These are phyloP conservation scores for Hemithea aestivaria DNA, from an alignment of 2,888 invertebrate genomes.

Conservation along the genomic window DNA sequence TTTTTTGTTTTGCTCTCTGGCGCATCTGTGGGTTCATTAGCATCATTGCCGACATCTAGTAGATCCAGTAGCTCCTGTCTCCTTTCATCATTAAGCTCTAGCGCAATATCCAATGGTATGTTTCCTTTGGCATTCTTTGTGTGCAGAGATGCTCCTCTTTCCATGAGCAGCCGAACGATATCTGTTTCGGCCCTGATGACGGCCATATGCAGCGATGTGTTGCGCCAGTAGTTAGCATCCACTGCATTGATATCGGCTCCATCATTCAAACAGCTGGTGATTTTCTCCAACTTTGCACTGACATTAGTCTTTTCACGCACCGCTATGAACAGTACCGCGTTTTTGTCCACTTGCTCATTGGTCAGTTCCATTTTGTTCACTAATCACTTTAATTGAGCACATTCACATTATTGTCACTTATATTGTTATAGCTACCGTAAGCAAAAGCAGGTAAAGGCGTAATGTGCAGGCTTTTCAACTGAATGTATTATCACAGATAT, in stretches of 20 bases:
- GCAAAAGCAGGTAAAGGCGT: too few species aligned
- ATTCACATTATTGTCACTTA: too few species aligned
- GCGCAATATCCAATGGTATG: slow-evolving; percentile 28
- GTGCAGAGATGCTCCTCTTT: slow-evolving; percentile 22
- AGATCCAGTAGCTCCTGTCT: slow-evolving; percentile 11
- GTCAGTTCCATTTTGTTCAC: too few species aligned
- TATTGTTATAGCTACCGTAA: too few species aligned
- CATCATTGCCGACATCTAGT: background rate
- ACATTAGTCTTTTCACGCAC: slow-evolving; percentile 26
- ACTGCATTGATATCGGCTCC: too few species aligned
- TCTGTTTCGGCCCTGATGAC: too few species aligned
- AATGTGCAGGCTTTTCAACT: too few species aligned
- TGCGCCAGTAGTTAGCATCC: slow-evolving; percentile 23
- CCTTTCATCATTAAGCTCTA: slow-evolving; percentile 7
- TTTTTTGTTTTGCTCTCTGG: background rate
- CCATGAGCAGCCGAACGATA: too few species aligned
- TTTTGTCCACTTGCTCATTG: slow-evolving; percentile 20
- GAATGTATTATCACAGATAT: too few species aligned
- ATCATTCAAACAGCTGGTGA: too few species aligned
- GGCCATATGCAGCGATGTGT: slow-evolving; percentile 32
- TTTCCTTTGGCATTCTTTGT: slow-evolving; percentile 22
- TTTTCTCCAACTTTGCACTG: too few species aligned
- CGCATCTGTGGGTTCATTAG: background rate
- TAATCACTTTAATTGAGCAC: too few species aligned
- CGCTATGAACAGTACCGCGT: slow-evolving; percentile 23